A percentile compares a stretch with the other conserved stretches of the same genome.
Evolutionary conservation across 2,888 invertebrate species (phyloP).

Genomic region (Malthinus seriepunctatus): DNA sequence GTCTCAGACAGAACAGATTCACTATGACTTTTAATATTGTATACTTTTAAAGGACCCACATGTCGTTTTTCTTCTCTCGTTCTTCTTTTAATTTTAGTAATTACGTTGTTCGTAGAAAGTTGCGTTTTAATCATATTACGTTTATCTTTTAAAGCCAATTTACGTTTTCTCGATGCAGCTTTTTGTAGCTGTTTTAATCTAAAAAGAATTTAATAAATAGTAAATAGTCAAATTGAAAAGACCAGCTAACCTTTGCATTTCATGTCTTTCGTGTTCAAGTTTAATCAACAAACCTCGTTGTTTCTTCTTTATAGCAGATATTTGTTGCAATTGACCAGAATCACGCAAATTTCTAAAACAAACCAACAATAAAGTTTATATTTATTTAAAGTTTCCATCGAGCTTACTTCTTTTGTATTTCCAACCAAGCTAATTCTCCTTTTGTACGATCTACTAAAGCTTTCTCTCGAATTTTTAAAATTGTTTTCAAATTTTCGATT

Average conservation of each 20-base stretch:
- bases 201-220: conserved; percentile 10
- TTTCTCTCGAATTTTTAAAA: conserved; percentile 69
- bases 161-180: conserved; percentile 59
- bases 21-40: conserved; percentile 55
- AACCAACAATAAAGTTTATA: not conserved
- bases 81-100: conserved; percentile 56
- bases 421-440: conserved; percentile 65
- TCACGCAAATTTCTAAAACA: conserved; percentile 56
- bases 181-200: conserved; percentile 61
- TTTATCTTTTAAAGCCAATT: conserved; percentile 58
- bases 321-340: conserved; percentile 60
- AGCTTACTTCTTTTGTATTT: conserved; percentile 64
- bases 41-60: conserved; percentile 59
- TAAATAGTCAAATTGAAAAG: no score
- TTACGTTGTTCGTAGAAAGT: conserved; percentile 56
- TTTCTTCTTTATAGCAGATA: conserved; percentile 66
- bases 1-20: conserved; percentile 46
- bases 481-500: conserved; percentile 66
- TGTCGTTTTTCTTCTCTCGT: conserved; percentile 51
- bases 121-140: conserved; percentile 60
- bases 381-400: not conserved
- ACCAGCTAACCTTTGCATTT: conserved; percentile 62
- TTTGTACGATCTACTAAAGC: conserved; percentile 69
- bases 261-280: conserved; percentile 69
- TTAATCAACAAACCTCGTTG: conserved; percentile 68